Base-by-base conservation (phyloP, 1,140 invertebrate species). In the Papilio machaon region DNA sequence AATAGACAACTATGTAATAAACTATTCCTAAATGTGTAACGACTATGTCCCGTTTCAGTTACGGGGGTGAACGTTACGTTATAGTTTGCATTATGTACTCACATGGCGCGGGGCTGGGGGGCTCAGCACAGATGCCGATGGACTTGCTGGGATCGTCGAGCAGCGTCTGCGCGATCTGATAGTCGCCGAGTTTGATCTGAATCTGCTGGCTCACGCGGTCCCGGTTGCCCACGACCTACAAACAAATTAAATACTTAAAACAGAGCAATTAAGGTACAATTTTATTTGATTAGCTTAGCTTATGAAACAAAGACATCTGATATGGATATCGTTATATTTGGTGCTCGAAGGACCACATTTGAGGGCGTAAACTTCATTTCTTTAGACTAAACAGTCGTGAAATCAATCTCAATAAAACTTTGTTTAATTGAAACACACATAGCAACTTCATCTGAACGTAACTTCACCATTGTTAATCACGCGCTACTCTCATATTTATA, bases 151-250 rank as follows among this genome's bases (percentile, higher is more conserved):
- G 95, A 85, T 97, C 96, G 85, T 95, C 95, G 82, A 97, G 91
- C 74, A 97, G 93, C 81, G 96, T 96, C 90, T 96, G 96, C 49
- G 97, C 96, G 74, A 96, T 92, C 60, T 96, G 95, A 91, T 96
- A 98, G 87, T 96, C 96, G 49, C 97, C 97, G 73, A 98, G 94
- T 83, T 96, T 97, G 73, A 95, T 96, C 88, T 97, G 96, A 84
- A 98, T 97, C 88, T 97, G 96, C 87, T 97, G 96, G 76, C 96
- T 96, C n/a, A 96, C 96, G 67, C 95, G 96, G 91, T 98, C 97
- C 95, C 95, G 70, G 95, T 95, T 87, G 95, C 96, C 84, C 95
- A 96, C 96, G 80, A 97, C 96, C 97, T 97, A 94, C 91, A 84
- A 83, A 52, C 86, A 84, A 81, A 43, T 81, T 46, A 10, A 58